phyloP scores from a whole-genome alignment of 2,888 invertebrate species.

The Azorinus chamasolen region DNA sequence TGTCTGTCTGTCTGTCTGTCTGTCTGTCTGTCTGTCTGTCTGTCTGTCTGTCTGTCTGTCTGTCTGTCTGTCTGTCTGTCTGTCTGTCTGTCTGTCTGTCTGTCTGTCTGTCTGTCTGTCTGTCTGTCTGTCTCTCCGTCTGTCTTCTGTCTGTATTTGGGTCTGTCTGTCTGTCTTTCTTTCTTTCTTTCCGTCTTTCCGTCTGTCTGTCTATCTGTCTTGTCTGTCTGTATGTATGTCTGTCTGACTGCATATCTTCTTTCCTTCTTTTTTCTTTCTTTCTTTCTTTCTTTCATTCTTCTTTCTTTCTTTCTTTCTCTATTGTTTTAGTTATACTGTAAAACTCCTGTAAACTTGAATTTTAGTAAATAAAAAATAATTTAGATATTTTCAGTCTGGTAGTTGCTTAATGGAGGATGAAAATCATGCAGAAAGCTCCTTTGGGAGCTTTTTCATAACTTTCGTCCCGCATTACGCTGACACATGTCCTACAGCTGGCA shows the following conservation, averaged over 20 bases:
- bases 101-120: conserved; percentile 21
- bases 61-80: conserved; percentile 23
- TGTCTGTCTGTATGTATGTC: background rate
- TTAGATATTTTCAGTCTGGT: too few relatives aligned
- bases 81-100: conserved; percentile 23
- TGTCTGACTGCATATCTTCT: background rate
- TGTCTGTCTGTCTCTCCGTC: conserved; percentile 5
- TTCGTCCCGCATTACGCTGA: too few relatives aligned
- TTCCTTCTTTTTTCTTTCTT: background rate
- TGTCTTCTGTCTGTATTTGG: conserved; percentile 4
- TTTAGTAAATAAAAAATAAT: too few relatives aligned
- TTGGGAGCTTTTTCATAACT: too few relatives aligned
- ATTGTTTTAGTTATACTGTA: too few relatives aligned
- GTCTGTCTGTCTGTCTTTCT: conserved; percentile 3
- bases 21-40: conserved; percentile 23
- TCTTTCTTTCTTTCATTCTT: conserved; percentile 5
- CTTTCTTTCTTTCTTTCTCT: conserved; percentile 4
- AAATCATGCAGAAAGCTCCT: too few relatives aligned
- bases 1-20: conserved; percentile 23
- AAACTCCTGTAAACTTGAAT: too few relatives aligned
- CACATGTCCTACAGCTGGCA: too few relatives aligned
- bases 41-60: conserved; percentile 23
- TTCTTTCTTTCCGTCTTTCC: conserved; percentile 1
- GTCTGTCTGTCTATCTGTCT: conserved; percentile 3
- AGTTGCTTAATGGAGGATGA: too few relatives aligned